Percentiles rank a stretch among this genome's conserved stretches.
Conservation (phyloP, 1,140 invertebrate genomes). For the Platyscapa corneri region DNA sequence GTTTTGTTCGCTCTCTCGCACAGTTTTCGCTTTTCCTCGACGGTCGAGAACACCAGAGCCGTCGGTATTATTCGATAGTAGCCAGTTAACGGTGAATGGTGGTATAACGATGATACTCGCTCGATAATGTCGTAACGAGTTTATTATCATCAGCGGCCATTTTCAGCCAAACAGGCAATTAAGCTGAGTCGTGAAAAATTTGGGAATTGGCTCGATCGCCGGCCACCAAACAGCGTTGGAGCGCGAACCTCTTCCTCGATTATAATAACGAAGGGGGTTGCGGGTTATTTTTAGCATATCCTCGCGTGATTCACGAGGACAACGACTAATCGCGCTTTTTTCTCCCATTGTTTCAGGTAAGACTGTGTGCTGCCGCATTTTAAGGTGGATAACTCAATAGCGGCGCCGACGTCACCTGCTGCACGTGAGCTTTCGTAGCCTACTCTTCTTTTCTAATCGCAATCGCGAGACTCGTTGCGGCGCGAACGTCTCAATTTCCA, state of each 20-base stretch:
- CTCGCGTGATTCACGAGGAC: background rate
- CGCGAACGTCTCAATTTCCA: background rate
- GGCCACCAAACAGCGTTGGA: too few species aligned
- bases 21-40: too few species aligned
- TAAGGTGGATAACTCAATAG: background rate
- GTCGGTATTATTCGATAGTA: too few species aligned
- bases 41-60: too few species aligned
- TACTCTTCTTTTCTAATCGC: background rate
- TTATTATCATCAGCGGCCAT: too few species aligned
- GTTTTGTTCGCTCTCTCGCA: too few species aligned
- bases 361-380: background rate
- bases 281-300: background rate
- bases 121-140: too few species aligned
- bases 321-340: conserved; percentile 32
- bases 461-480: background rate
- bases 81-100: too few species aligned
- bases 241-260: background rate
- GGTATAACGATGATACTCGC: too few species aligned
- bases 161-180: too few species aligned
- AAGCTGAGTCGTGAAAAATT: too few species aligned
- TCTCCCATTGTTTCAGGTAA: conserved; percentile 51
- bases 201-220: too few species aligned
- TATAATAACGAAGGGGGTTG: background rate
- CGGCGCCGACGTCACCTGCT: background rate
- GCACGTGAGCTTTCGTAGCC: background rate